Percentiles rank a stretch among this genome's conserved stretches.
phyloP scores from a whole-genome alignment of 2,888 invertebrate genomes.

The Drosophila formosana region DNA sequence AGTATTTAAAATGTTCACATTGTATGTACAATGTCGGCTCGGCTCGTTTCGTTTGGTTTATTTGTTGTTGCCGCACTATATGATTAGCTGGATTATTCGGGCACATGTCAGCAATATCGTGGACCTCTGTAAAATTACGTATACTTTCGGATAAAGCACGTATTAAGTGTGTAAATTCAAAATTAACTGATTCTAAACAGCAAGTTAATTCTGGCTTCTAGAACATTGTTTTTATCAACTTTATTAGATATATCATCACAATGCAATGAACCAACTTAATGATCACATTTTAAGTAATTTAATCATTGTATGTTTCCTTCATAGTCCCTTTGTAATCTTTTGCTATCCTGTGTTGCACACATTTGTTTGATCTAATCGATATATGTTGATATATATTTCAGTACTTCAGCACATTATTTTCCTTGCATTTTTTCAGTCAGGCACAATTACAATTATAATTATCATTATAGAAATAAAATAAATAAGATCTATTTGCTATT shows the following conservation, averaged over 20 bases:
- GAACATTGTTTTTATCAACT: background rate
- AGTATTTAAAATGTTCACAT: slow-evolving; percentile 21
- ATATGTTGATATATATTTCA: too few relatives aligned
- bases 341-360: too few relatives aligned
- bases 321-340: too few relatives aligned
- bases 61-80: slow-evolving; percentile 17
- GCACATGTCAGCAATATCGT: slow-evolving; percentile 1
- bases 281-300: too few relatives aligned
- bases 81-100: slow-evolving; percentile 18
- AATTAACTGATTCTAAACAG: background rate
- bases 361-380: too few relatives aligned
- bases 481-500: too few relatives aligned
- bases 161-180: too few relatives aligned
- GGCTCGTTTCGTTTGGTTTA: background rate
- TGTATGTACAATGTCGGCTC: slow-evolving; percentile 6
- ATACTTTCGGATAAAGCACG: background rate
- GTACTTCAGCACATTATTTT: too few relatives aligned
- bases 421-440: too few relatives aligned
- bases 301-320: too few relatives aligned
- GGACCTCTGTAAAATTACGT: background rate
- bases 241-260: background rate
- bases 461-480: too few relatives aligned
- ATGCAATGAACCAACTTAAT: background rate
- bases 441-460: too few relatives aligned
- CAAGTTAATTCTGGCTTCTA: background rate